phyloP scores from a whole-genome alignment of 2,888 invertebrate species.

The Ophonus ardosiacus region DNA sequence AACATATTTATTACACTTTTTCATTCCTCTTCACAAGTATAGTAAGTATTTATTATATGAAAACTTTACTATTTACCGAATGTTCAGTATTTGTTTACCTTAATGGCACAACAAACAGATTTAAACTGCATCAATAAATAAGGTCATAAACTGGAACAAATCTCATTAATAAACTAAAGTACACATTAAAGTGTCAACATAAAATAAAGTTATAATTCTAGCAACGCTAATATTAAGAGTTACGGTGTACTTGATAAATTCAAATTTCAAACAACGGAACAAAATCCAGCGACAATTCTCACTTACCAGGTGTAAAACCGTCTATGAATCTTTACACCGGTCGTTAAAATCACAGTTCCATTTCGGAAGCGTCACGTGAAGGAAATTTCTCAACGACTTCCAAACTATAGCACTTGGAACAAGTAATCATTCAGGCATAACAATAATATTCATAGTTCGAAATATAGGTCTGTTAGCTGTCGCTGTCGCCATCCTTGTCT shows the following conservation, averaged over 20 bases:
- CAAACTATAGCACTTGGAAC: conserved; percentile 49
- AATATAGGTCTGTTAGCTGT: conserved; percentile 30
- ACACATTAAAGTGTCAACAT: conserved; percentile 16
- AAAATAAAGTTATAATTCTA: conserved; percentile 25
- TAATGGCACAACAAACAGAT: too few species aligned
- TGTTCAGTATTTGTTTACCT: too few species aligned
- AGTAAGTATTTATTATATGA: too few species aligned
- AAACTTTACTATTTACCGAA: too few species aligned
- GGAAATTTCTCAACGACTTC: conserved; percentile 36
- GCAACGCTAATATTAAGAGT: background rate
- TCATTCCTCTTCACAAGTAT: too few species aligned
- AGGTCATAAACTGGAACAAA: background rate
- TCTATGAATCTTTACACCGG: conserved; percentile 42
- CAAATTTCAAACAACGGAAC: conserved; percentile 20
- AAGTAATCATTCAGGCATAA: conserved; percentile 50
- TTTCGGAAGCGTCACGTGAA: conserved; percentile 8
- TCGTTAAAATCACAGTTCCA: conserved; percentile 15
- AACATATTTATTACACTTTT: too few species aligned
- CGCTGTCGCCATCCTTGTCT: conserved; percentile 14
- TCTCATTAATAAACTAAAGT: background rate
- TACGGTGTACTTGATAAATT: background rate
- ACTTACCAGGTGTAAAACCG: conserved; percentile 40
- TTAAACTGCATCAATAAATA: background rate
- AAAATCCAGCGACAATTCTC: conserved; percentile 10
- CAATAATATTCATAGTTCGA: conserved; percentile 58